A percentile compares a stretch with the other conserved stretches of the same genome.
phyloP scores from a whole-genome alignment of 2,888 invertebrate species.

The Lepidonotus clava region DNA sequence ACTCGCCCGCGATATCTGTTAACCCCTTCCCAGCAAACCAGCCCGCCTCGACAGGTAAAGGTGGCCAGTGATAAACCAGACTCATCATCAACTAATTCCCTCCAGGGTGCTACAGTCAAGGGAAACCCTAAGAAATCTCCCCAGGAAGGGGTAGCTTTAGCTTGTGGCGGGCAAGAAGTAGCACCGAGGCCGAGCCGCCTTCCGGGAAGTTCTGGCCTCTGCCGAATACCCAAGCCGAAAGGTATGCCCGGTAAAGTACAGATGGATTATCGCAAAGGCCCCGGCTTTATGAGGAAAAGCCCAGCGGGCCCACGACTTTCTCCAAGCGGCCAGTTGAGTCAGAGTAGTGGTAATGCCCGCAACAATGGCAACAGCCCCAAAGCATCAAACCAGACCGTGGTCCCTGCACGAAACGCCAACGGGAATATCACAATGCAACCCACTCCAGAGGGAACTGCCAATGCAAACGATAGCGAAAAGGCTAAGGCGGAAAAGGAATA shows the following conservation, averaged over 20 bases:
- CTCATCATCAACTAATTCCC: neutral
- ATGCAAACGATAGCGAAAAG: conserved; percentile 6
- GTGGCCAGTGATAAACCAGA: neutral
- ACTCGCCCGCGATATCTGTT: neutral
- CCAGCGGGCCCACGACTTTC: conserved; percentile 27
- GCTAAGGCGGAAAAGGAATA: conserved; percentile 59
- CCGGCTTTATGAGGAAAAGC: neutral
- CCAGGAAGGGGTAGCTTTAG: neutral
- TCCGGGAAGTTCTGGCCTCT: conserved; percentile 11
- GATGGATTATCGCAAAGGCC: neutral
- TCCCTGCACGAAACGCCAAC: conserved; percentile 25
- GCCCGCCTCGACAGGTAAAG: neutral
- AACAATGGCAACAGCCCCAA: conserved; percentile 16
- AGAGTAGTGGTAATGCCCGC: neutral
- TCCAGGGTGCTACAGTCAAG: neutral
- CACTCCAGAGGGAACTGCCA: conserved; percentile 1
- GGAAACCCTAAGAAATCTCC: neutral
- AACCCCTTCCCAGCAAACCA: neutral
- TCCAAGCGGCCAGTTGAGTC: neutral
- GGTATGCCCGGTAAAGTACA: neutral
- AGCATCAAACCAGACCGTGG: neutral
- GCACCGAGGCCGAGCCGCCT: neutral
- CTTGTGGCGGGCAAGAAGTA: neutral
- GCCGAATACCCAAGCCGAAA: conserved; percentile 17
- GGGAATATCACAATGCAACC: conserved; percentile 25